Base-by-base conservation (phyloP, 1,140 invertebrate species). In the Leptinotarsa texana region DNA sequence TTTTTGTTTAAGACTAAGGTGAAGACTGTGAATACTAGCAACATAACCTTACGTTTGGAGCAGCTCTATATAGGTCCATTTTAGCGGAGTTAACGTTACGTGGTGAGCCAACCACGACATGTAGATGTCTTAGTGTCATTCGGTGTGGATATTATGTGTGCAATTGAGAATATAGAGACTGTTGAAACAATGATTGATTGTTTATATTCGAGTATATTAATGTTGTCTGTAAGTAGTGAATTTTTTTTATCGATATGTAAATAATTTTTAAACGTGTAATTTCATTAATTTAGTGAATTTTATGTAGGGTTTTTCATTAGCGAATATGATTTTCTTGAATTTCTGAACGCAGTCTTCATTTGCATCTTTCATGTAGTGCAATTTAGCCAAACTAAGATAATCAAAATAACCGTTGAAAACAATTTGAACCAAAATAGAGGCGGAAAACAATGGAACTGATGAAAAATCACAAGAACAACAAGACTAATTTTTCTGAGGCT, bases 101-200 rank as follows among this genome's bases (percentile, higher is more conserved):
- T 42, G 33, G 33, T 42, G 33, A 42, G 33, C 33, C 33, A 42
- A 8, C 33, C 33, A 42, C 51, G n/a, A 15, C 17, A 57, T 74
- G 77, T 80, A 77, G 77, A 78, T 76, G 79, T 80, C 75, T 77
- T 81, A 81, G 80, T 80, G 80, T 82, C 61, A 65, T 65, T 73
- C 42, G 63, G 71, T 73, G 71, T 73, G 71, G 33, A 73, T 73
- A 77, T 80, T 81, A 77, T 74, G 80, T 82, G 81, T 82, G 81
- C 81, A 82, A 82, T 82, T 76, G 79, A 79, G 70, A 76, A 78
- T 78, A 80, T 79, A 80, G 81, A 81, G 79, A 78, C 78, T 82
- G 78, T 77, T 21, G 67, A 74, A 67, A 78, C 72, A 79, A 27
- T 69, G 27, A 47, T 74, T 49, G 49, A 49, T 13, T 48, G n/a